Base-by-base conservation (phyloP, 2,113 vertebrate genomes). In the Odocoileus virginianus region DNA sequence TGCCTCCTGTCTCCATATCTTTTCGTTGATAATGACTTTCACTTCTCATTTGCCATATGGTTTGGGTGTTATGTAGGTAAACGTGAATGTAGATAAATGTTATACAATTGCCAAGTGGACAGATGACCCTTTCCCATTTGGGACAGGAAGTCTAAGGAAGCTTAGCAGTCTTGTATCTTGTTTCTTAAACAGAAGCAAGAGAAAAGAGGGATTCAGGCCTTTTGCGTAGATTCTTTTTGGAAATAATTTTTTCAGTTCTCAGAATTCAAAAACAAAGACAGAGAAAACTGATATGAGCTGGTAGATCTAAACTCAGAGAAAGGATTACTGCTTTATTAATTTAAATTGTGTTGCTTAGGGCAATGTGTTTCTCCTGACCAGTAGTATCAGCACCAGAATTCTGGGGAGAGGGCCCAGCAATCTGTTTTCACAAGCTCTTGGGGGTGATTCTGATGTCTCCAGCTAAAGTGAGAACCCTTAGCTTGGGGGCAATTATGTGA, bases 241-340 rank as follows among this genome's bases (percentile, higher is more conserved):
- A 94, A 52, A 64, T 5, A 54, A 67, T 54, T 13, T 95, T 19
- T 89, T 92, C 19, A 43, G 54, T 47, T 47, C 57, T 91, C 89
- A 71, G 71, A 94, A 91, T 92, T 97, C 55, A 88, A 78, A 97
- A 86, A 83, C 60, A 57, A 85, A 89, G 79, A 84, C 45, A 79
- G 50, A 91, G 76, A 84, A 95, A 90, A 67, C 16, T 67, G 61
- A 90, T 78, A 71, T n/a, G 12, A 87, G 27, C 16, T 60, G 79
- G 57, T 33, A 83, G 55, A 76, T 94, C 84, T 96, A 95, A 98
- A 89, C 12, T 86, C 19, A 67, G 61, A 81, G 17, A 82, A 93
- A 61, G 33, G 21, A 19, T 79, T 94, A 94, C 52, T 94, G 50
- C 36, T 74, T 83, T 84, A 45, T 27, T 58, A 30, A 55, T 81